These are phyloP conservation scores for Zosterops lateralis DNA, from an alignment of 2,113 vertebrate species.

Conservation along the genomic window DNA sequence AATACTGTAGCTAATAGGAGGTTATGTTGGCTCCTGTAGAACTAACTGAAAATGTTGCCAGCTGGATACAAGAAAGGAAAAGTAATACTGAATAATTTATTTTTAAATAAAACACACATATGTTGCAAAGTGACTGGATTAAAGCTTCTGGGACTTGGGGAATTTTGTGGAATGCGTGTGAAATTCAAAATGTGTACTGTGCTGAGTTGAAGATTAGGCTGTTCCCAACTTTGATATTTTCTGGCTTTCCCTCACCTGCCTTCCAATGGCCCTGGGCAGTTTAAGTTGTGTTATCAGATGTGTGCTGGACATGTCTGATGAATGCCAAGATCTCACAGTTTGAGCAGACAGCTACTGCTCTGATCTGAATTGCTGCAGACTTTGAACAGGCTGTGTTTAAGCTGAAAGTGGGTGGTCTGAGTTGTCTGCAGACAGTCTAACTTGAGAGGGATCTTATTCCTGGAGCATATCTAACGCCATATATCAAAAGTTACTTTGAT, in stretches of 20 bases:
- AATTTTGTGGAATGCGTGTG: constrained; percentile 56
- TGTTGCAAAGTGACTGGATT: constrained; percentile 53
- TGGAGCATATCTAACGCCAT: constrained; percentile 49
- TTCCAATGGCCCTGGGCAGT: constrained; percentile 50
- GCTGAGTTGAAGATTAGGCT: constrained; percentile 38
- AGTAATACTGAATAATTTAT: constrained; percentile 57
- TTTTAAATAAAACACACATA: constrained; percentile 53
- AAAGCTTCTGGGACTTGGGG: constrained; percentile 51
- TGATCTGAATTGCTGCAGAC: constrained; percentile 33
- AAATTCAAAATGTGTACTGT: constrained; percentile 48
- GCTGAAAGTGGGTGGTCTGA: constrained; percentile 64
- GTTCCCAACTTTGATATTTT: constrained; percentile 45
- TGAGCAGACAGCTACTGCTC: constrained; percentile 44
- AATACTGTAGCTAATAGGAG: background rate
- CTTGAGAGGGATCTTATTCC: constrained; percentile 57
- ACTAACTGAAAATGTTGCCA: constrained; percentile 20
- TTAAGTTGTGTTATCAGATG: constrained; percentile 20
- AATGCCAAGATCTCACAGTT: constrained; percentile 40
- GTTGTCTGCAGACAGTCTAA: constrained; percentile 57
- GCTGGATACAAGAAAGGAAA: constrained; percentile 52
- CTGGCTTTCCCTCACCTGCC: constrained; percentile 39
- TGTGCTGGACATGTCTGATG: constrained; percentile 27
- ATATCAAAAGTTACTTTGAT: constrained; percentile 70
- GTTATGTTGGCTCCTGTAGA: constrained; percentile 5
- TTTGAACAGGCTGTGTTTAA: constrained; percentile 49